Conservation (phyloP, 2,797 vertebrate genomes). For the Trichosurus vulpecula region DNA sequence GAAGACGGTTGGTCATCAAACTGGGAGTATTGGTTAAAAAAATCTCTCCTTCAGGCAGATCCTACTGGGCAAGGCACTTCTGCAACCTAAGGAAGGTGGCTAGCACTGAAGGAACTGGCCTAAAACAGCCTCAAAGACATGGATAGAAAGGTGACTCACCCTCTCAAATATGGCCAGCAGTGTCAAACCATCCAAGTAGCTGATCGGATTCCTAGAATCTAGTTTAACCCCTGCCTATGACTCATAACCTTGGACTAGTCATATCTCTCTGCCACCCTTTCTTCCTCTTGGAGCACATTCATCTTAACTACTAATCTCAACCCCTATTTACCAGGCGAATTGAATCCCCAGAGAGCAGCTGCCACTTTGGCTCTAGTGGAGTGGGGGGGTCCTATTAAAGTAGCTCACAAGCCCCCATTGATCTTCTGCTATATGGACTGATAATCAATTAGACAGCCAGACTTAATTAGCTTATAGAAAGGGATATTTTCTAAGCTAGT, state of each 20-base stretch:
- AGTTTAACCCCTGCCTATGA: neutral
- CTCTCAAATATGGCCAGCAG: neutral
- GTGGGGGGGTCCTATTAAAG: neutral
- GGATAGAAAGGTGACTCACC: neutral
- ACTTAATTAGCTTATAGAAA: neutral
- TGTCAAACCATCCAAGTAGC: neutral
- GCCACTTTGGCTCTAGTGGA: neutral
- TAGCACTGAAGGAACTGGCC: neutral
- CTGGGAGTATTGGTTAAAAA: no score
- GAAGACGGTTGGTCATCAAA: no score
- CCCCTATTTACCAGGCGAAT: neutral
- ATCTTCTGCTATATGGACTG: neutral
- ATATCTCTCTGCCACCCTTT: neutral
- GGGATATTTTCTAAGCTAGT: neutral
- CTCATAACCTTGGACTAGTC: neutral
- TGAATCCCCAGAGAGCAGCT: neutral
- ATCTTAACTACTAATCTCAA: neutral
- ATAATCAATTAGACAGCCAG: neutral
- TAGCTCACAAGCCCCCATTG: neutral
- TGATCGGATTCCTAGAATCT: neutral
- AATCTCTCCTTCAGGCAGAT: no score
- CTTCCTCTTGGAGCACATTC: neutral
- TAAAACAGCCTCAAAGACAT: neutral
- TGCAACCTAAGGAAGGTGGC: no score
- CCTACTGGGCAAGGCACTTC: no score